Evolutionary conservation across 2,888 invertebrate genomes (phyloP).

Genomic region (Cheilosia vulpina): DNA sequence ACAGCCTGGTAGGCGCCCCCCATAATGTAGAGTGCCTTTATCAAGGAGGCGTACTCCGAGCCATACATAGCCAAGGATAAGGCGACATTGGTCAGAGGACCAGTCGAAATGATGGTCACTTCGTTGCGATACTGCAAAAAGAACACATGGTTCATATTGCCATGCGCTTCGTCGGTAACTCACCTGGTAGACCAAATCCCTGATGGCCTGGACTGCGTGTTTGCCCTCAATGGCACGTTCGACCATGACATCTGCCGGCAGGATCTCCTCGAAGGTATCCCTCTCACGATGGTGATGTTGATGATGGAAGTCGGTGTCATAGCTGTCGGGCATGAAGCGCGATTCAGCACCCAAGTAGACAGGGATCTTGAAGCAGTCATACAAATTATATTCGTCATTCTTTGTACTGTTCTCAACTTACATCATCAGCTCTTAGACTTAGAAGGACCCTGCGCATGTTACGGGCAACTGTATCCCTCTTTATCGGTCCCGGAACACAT

Average conservation of each 20-base stretch:
- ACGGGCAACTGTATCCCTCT: conserved; percentile 86
- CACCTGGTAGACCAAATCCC: conserved; percentile 86
- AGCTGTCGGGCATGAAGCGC: conserved; percentile 21
- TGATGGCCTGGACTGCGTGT: conserved; percentile 86
- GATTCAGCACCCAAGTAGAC: conserved; percentile 17
- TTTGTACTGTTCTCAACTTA: conserved; percentile 83
- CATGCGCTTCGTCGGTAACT: conserved; percentile 4
- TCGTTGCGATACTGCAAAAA: conserved; percentile 79
- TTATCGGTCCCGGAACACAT: conserved; percentile 89
- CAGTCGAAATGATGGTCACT: conserved; percentile 87
- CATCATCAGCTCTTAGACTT: conserved; percentile 86
- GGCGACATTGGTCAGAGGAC: conserved; percentile 91
- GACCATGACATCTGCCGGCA: conserved; percentile 83
- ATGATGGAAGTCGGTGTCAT: conserved; percentile 17
- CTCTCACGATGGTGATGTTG: conserved; percentile 82
- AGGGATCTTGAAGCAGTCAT: conserved; percentile 4
- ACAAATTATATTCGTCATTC: accelerated
- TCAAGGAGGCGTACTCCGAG: conserved; percentile 84
- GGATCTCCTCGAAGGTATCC: conserved; percentile 89
- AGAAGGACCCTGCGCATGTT: conserved; percentile 89
- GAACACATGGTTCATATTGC: too few species aligned
- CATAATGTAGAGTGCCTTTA: conserved; percentile 89
- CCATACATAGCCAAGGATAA: conserved; percentile 88
- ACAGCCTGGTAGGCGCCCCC: conserved; percentile 89
- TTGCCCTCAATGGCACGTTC: conserved; percentile 82